Evolutionary conservation across 23 tunicate species (phyloP).

Genomic region (Corella eumyota): DNA sequence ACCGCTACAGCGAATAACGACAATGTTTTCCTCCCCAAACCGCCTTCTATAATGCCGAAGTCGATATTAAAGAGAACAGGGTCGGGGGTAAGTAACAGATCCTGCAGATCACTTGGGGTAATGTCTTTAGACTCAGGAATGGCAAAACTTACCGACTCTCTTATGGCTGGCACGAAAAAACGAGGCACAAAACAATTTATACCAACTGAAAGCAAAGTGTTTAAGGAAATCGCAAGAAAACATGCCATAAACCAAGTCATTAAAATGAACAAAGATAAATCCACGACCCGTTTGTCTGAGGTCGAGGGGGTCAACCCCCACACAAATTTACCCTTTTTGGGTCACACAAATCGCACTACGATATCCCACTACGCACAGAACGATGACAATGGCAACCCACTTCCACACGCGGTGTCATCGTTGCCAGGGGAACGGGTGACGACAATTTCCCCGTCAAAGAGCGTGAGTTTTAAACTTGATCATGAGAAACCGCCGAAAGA

Average conservation of each 20-base stretch:
- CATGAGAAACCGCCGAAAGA: constrained; percentile 19
- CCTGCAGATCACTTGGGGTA: constrained; percentile 26
- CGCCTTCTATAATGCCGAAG: constrained; percentile 4
- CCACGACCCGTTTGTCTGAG: too few species aligned
- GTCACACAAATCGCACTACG: neutral
- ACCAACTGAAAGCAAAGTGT: neutral
- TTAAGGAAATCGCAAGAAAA: constrained; percentile 1
- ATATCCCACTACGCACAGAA: neutral
- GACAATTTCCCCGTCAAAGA: constrained; percentile 45
- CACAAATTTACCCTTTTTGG: constrained; percentile 7
- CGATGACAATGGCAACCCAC: neutral
- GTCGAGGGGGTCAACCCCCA: too few species aligned
- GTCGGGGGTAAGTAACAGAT: constrained; percentile 38
- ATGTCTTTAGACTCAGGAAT: constrained; percentile 61
- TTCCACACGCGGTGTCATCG: too few species aligned
- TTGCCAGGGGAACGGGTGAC: too few species aligned
- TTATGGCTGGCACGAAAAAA: constrained; percentile 11
- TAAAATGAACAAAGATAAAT: too few species aligned
- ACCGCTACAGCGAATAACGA: constrained; percentile 1
- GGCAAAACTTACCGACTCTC: constrained; percentile 34
- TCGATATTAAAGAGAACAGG: constrained; percentile 46
- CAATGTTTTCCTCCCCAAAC: neutral
- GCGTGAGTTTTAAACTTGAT: constrained; percentile 52
- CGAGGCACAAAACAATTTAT: neutral
- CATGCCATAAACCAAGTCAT: neutral